phyloP scores from a whole-genome alignment of 2,113 vertebrate species.

The Aptenodytes forsteri region DNA sequence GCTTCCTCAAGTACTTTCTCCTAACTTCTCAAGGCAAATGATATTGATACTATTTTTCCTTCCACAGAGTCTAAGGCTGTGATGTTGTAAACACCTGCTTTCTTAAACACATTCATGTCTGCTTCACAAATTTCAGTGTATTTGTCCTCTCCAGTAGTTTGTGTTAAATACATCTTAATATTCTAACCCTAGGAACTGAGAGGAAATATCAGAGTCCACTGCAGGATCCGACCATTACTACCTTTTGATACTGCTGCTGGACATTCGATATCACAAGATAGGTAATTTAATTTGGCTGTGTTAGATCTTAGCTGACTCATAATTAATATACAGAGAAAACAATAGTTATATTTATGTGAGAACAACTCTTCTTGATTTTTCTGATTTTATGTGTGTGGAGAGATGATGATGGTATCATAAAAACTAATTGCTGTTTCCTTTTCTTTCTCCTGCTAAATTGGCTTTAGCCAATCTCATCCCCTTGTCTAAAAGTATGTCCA shows the following conservation, averaged over 20 bases:
- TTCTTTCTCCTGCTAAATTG: background rate
- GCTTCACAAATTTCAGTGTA: background rate
- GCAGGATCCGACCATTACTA: constrained; percentile 59
- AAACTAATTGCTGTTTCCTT: background rate
- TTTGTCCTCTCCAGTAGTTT: background rate
- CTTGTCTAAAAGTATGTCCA: background rate
- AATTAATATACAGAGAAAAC: background rate
- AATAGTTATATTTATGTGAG: background rate
- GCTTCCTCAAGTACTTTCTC: background rate
- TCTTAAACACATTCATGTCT: background rate
- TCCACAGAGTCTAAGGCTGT: background rate
- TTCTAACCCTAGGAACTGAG: constrained; percentile 62
- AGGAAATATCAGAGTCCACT: constrained; percentile 69
- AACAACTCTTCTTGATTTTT: background rate
- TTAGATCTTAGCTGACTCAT: background rate
- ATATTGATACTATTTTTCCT: background rate
- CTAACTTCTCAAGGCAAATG: background rate
- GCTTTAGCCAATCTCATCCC: background rate
- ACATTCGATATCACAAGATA: background rate
- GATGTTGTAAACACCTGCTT: background rate
- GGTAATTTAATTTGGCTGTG: constrained; percentile 17
- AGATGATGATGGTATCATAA: background rate
- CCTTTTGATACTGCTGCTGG: constrained; percentile 11
- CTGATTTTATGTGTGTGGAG: background rate
- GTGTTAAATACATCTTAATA: background rate